A percentile compares a stretch with the other conserved stretches of the same genome.
Conservation (phyloP, 2,888 invertebrate species). For the Zygogramma bicolorata region DNA sequence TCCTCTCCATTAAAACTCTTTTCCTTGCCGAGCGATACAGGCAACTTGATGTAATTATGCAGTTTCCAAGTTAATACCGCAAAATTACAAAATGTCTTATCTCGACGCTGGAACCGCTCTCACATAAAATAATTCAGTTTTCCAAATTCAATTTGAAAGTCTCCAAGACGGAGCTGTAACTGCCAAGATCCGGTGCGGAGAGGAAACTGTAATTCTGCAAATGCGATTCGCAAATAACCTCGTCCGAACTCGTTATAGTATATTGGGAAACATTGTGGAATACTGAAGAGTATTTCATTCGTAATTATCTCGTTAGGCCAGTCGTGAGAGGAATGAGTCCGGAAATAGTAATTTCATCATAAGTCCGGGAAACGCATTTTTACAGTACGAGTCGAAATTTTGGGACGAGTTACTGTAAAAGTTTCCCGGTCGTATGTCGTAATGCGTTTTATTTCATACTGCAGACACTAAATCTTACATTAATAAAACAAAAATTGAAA, state of each 20-base stretch:
- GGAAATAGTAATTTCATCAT: too few relatives aligned
- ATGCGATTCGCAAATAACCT: not conserved
- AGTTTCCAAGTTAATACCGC: not conserved
- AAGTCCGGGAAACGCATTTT: too few relatives aligned
- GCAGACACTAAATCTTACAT: too few relatives aligned
- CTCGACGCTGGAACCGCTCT: not conserved
- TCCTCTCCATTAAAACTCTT: not conserved
- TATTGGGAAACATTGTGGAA: not conserved
- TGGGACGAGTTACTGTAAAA: too few relatives aligned
- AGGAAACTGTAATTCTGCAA: not conserved
- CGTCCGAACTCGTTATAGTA: not conserved
- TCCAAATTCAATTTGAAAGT: not conserved
- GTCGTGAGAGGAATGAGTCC: too few relatives aligned
- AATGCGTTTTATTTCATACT: too few relatives aligned
- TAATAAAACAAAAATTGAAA: too few relatives aligned
- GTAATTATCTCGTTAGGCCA: too few relatives aligned
- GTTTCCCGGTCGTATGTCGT: too few relatives aligned
- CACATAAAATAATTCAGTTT: not conserved
- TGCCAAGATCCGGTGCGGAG: not conserved
- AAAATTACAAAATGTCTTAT: constrained; percentile 4
- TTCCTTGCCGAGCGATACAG: not conserved
- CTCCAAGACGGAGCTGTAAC: not conserved
- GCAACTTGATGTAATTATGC: not conserved
- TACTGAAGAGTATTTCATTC: too few relatives aligned
- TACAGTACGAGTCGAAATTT: too few relatives aligned